Percentiles rank a stretch among this genome's conserved stretches.
These are phyloP conservation scores for Rutpela maculata DNA, from an alignment of 2,888 invertebrate genomes.

Conservation along the genomic window DNA sequence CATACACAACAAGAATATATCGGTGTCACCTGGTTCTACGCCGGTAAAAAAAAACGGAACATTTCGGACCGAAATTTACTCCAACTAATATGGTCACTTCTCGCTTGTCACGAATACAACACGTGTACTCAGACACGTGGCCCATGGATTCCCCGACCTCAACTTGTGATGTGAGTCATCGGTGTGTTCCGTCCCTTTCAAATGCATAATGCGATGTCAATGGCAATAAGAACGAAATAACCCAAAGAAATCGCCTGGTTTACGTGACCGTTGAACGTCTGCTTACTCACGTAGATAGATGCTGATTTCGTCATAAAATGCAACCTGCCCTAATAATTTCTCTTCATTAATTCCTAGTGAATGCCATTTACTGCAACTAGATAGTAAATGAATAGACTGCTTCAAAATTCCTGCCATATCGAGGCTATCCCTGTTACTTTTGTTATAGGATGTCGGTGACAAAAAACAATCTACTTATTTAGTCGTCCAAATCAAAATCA, in stretches of 20 bases:
- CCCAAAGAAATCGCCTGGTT: neutral
- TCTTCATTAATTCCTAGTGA: neutral
- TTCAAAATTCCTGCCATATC: neutral
- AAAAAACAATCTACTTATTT: too few species aligned
- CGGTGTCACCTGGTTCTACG: too few species aligned
- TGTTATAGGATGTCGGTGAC: neutral
- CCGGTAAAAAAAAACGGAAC: too few species aligned
- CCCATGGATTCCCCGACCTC: conserved; percentile 4
- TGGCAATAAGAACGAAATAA: neutral
- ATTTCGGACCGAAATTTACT: too few species aligned
- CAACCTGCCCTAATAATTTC: neutral
- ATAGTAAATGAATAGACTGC: neutral
- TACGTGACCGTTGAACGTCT: conserved; percentile 13
- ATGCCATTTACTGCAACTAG: neutral
- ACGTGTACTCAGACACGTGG: conserved; percentile 22
- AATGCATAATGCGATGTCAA: neutral
- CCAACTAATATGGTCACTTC: too few species aligned
- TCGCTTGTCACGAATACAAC: neutral
- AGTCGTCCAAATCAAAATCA: too few species aligned
- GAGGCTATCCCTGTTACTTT: neutral
- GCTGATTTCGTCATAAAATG: neutral
- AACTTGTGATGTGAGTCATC: neutral
- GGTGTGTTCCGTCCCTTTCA: neutral
- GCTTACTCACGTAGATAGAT: conserved; percentile 20
- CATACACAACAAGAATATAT: too few species aligned